Base-by-base conservation (phyloP, 2,888 invertebrate genomes). In the Chelonus formosanus region DNA sequence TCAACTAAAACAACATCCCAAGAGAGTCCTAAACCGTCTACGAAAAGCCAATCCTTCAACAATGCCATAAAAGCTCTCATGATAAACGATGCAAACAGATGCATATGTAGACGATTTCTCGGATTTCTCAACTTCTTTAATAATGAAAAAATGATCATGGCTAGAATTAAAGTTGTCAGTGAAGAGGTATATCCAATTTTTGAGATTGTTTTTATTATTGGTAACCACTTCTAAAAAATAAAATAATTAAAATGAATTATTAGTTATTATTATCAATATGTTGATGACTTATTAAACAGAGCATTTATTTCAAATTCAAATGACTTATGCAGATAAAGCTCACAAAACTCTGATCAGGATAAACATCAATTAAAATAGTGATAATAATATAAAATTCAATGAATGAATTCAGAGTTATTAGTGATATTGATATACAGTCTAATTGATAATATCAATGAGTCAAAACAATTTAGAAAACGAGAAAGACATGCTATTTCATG, bases 71-170 rank as follows among this genome's bases (percentile, higher is more conserved):
- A 85, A 1, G 88, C 89, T 71, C 90, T 85, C 76, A 90, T 82
- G 59, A 90, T 88, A 80, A 90, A 90, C 1, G 90, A 90, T 0
- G 86, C 80, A 80, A 91, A 91, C 62, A 91, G 84, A 76, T 91
- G 89, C 81, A 90, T 86, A 78, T 91, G 91, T 3, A 91, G 84
- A 56, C 87, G 86, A 81, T 91, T 91, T 68, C 90, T 83, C 0
- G 90, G 88, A 78, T 90, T 91, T 71, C 89, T 86, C 35, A 91
- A 82, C 73, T 88, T 87, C 76, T 90, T 91, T 67, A 88, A 85
- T 47, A 84, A 81, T 44, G 86, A 81, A 63, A 89, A 86, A 68
- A 89, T 84, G 70, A 84, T 75, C 74, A 88, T 82, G 3, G 88
- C 86, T 55, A 87, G 75, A 50, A 88, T 71, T 53, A 89, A 79